These are phyloP conservation scores for Neodiprion lecontei DNA, from an alignment of 1,140 invertebrate genomes.

Conservation along the genomic window DNA sequence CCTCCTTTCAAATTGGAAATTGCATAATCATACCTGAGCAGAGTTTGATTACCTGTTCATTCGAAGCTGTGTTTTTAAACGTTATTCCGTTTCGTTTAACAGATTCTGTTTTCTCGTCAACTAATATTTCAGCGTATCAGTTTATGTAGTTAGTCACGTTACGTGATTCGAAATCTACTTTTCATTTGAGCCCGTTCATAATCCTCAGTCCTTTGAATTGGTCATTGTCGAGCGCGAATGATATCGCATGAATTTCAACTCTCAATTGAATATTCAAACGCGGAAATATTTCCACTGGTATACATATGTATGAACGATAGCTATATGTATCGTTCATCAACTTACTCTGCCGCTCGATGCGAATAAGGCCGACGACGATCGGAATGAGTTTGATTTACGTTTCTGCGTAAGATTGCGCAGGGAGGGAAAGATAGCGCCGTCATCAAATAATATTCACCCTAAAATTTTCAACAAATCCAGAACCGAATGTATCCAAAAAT, in stretches of 20 bases:
- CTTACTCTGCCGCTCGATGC: too few species aligned
- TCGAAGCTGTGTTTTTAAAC: neutral
- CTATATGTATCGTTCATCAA: too few species aligned
- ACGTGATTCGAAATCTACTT: neutral
- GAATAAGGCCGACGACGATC: neutral
- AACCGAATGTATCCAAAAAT: too few species aligned
- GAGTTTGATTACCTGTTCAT: too few species aligned
- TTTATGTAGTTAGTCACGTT: too few species aligned
- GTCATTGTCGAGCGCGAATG: neutral
- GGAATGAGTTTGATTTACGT: neutral
- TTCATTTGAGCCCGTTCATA: neutral
- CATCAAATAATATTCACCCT: too few species aligned
- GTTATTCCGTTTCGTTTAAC: neutral
- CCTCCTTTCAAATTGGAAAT: too few species aligned
- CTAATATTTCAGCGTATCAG: too few species aligned
- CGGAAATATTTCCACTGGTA: neutral
- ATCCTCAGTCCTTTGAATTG: conserved; percentile 1
- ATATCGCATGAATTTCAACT: neutral
- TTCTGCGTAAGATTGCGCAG: neutral
- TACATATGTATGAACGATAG: neutral
- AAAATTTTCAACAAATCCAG: too few species aligned
- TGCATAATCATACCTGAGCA: too few species aligned
- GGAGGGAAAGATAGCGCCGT: neutral
- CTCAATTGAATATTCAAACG: neutral
- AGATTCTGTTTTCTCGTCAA: too few species aligned